Percentiles rank a stretch among this genome's conserved stretches.
Conservation (phyloP, 2,888 invertebrate species). For the Pseudococcus jackbeardsleyi region DNA sequence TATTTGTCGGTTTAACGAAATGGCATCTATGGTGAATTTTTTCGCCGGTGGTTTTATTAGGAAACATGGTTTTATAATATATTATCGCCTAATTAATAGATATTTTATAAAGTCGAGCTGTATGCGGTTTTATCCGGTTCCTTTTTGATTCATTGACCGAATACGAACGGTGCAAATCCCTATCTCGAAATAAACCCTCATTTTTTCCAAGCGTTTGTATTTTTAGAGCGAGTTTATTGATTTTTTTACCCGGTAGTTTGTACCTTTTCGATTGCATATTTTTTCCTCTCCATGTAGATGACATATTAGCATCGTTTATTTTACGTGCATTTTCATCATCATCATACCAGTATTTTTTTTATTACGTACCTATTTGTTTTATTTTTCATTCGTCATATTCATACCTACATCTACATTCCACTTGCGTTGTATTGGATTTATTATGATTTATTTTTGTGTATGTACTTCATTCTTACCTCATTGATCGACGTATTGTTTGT, state of each 20-base stretch:
- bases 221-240: background rate
- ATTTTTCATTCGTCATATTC: background rate
- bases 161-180: background rate
- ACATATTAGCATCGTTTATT: background rate
- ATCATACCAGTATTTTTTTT: background rate
- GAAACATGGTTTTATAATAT: background rate
- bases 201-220: background rate
- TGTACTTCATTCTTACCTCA: background rate
- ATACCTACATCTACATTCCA: background rate
- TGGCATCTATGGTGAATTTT: background rate
- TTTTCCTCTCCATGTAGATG: background rate
- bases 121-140: slow-evolving; percentile 29
- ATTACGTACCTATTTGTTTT: background rate
- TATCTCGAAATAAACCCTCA: background rate
- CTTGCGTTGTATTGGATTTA: background rate
- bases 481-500: too few species aligned
- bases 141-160: slow-evolving; percentile 1
- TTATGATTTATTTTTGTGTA: slow-evolving; percentile 14
- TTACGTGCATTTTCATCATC: background rate
- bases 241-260: slow-evolving; percentile 7
- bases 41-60: background rate
- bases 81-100: background rate
- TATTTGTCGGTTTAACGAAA: background rate
- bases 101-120: background rate
- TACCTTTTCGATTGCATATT: background rate